phyloP scores from a whole-genome alignment of 1,140 invertebrate genomes.

The Dendroctonus ponderosae region DNA sequence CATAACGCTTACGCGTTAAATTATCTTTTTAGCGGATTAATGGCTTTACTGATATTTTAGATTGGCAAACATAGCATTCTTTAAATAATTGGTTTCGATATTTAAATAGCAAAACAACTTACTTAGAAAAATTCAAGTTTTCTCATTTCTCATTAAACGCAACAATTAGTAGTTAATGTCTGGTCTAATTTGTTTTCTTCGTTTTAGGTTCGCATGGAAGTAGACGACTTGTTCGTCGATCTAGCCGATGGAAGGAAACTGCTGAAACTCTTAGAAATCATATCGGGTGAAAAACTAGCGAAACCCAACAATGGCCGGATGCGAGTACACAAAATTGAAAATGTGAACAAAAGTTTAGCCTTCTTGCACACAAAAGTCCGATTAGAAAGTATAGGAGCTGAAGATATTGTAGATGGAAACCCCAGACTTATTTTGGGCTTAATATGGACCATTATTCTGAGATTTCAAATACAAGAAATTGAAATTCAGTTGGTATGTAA shows the following conservation, averaged over 20 bases:
- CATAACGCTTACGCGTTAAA: no score
- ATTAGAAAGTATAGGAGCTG: conserved; percentile 96
- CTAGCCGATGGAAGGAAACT: conserved; percentile 93
- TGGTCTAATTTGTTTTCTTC: not conserved
- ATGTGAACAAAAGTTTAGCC: conserved; percentile 96
- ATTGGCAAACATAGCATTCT: no score
- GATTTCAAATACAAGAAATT: conserved; percentile 98
- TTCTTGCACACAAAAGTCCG: conserved; percentile 97
- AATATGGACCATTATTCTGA: conserved; percentile 97
- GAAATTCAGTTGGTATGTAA: conserved; percentile 90
- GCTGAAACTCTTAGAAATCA: conserved; percentile 96
- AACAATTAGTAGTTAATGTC: no score
- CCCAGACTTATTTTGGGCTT: conserved; percentile 92
- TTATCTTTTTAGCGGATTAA: no score
- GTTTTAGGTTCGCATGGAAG: conserved; percentile 85
- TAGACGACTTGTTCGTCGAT: conserved; percentile 96
- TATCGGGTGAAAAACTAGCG: conserved; percentile 95
- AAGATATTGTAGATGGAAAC: conserved; percentile 99
- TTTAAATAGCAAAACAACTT: no score
- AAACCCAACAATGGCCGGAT: conserved; percentile 96
- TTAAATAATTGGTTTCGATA: no score
- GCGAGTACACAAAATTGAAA: conserved; percentile 99
- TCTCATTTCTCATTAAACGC: no score
- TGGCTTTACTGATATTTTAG: no score
- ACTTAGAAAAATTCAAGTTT: no score